Evolutionary conservation across 2,797 vertebrate species (phyloP).

Genomic region (Ataeniobius toweri): DNA sequence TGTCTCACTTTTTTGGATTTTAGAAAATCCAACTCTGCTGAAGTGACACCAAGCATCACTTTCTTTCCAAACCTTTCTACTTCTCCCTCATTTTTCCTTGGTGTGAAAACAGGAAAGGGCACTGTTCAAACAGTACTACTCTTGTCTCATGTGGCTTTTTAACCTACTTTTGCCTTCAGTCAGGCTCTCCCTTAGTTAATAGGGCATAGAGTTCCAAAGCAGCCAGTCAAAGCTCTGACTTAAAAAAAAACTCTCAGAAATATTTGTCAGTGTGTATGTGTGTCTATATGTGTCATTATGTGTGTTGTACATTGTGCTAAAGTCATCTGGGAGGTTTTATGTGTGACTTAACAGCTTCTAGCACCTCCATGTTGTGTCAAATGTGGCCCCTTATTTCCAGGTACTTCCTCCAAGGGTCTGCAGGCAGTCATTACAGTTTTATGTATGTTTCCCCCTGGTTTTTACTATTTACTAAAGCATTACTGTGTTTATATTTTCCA

Average conservation of each 20-base stretch:
- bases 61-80: constrained; percentile 20
- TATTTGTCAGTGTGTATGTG: background rate
- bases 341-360: constrained; percentile 30
- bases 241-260: constrained; percentile 17
- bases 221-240: constrained; percentile 12
- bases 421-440: constrained; percentile 41
- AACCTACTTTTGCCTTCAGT: constrained; percentile 51
- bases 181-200: constrained; percentile 53
- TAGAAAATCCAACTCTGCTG: background rate
- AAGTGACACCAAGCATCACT: constrained; percentile 20
- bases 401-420: constrained; percentile 63
- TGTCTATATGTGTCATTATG: constrained; percentile 9
- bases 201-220: constrained; percentile 28
- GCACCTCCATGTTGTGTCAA: constrained; percentile 41
- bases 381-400: constrained; percentile 56
- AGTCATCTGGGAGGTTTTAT: constrained; percentile 58
- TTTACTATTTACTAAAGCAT: constrained; percentile 5
- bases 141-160: constrained; percentile 69
- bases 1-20: background rate
- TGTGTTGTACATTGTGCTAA: constrained; percentile 44
- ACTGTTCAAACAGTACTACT: constrained; percentile 71
- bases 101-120: constrained; percentile 71
- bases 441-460: constrained; percentile 20
- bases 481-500: constrained; percentile 8
- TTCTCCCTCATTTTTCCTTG: constrained; percentile 37